Conservation (phyloP, 1,140 invertebrate genomes). For the Formica exsecta region DNA sequence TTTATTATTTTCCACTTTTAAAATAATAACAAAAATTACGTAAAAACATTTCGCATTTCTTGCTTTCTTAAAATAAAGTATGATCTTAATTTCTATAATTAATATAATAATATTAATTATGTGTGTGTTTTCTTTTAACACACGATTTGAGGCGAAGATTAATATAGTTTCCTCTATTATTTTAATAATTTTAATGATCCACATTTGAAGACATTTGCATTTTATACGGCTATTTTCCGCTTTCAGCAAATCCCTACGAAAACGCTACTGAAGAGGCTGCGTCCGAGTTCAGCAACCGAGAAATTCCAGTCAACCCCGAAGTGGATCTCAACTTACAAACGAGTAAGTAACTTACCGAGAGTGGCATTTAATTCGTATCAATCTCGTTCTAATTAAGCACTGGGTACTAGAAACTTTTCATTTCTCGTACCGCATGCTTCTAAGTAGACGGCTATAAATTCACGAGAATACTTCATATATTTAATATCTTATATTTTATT, state of each 20-base stretch:
- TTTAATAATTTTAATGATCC: not conserved
- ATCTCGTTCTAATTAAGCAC: constrained; percentile 71
- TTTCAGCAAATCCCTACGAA: constrained; percentile 83
- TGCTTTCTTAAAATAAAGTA: not conserved
- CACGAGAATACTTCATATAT: constrained; percentile 34
- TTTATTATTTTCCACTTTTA: not conserved
- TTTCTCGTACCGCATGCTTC: constrained; percentile 42
- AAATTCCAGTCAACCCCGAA: constrained; percentile 87
- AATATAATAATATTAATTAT: not conserved
- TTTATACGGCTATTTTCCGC: constrained; percentile 48
- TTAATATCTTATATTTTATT: constrained; percentile 47
- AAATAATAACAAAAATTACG: not conserved
- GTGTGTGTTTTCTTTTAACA: not conserved
- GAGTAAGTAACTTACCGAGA: constrained; percentile 85
- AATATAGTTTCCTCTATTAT: not conserved
- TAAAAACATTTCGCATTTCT: not conserved
- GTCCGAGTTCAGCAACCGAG: constrained; percentile 86
- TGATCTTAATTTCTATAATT: not conserved
- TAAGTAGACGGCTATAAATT: constrained; percentile 52
- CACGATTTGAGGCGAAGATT: not conserved
- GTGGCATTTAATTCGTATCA: constrained; percentile 73
- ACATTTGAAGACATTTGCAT: not conserved
- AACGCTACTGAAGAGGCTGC: constrained; percentile 89
- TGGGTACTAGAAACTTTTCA: constrained; percentile 68
- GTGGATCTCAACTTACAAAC: constrained; percentile 88